These are phyloP conservation scores for Caenorhabditis inopinata DNA, from an alignment of 1,140 invertebrate genomes.

Conservation along the genomic window DNA sequence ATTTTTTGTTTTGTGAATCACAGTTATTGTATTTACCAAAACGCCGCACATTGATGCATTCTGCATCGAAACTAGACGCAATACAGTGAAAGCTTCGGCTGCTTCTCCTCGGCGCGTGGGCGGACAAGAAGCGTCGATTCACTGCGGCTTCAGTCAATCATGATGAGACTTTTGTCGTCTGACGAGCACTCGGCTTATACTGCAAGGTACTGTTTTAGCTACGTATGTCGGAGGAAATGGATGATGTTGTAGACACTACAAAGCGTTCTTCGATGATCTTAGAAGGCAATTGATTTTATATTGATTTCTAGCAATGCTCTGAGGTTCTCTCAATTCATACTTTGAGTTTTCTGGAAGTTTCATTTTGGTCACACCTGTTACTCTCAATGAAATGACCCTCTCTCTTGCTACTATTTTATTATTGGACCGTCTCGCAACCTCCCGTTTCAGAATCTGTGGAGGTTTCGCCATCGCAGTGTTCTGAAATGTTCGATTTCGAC, in stretches of 20 bases:
- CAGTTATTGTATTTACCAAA: conserved; percentile 15
- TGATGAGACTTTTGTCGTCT: conserved; percentile 3
- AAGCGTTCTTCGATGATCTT: too few species aligned
- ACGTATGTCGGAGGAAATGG: background rate
- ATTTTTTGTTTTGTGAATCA: background rate
- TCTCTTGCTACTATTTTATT: too few species aligned
- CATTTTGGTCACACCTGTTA: too few species aligned
- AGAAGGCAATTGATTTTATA: too few species aligned
- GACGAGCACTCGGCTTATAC: background rate
- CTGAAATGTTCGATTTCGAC: too few species aligned
- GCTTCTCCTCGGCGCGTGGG: background rate
- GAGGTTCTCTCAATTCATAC: too few species aligned
- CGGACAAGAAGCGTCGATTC: background rate
- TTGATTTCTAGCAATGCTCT: too few species aligned
- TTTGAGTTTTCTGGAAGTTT: too few species aligned
- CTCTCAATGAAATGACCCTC: too few species aligned
- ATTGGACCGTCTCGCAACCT: too few species aligned
- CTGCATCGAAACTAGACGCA: background rate
- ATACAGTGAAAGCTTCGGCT: conserved; percentile 9
- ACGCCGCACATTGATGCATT: background rate
- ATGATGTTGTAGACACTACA: background rate
- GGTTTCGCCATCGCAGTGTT: too few species aligned
- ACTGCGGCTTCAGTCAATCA: background rate
- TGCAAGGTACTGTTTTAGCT: background rate
- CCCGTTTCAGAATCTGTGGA: too few species aligned